Evolutionary conservation across 2,888 invertebrate species (phyloP).

Genomic region (Ophraella communa): DNA sequence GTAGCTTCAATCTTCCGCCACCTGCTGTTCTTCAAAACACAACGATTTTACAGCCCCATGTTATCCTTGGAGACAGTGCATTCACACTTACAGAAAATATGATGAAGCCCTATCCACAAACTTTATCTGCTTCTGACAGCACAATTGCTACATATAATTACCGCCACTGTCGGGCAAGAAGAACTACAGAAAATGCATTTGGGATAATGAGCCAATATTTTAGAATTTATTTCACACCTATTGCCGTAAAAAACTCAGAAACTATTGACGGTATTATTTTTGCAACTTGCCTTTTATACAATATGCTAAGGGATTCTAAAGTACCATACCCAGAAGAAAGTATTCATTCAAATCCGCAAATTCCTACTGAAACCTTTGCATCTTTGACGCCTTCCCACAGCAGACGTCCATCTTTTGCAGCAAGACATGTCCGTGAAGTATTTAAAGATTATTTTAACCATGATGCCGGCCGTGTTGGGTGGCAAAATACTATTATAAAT

Average conservation of each 20-base stretch:
- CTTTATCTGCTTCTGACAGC: background rate
- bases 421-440: background rate
- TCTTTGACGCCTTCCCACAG: background rate
- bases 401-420: background rate
- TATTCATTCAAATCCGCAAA: background rate
- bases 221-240: conserved; percentile 1
- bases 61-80: conserved; percentile 43
- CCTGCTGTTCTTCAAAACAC: conserved; percentile 21
- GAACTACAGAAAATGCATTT: conserved; percentile 4
- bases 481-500: background rate
- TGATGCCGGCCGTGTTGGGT: background rate
- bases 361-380: background rate
- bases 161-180: conserved; percentile 20
- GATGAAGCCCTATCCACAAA: conserved; percentile 28
- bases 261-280: background rate
- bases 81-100: conserved; percentile 41
- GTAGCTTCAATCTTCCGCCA: conserved; percentile 30
- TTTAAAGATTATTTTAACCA: background rate
- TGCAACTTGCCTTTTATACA: background rate
- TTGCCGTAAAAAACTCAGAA: background rate
- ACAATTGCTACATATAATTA: conserved; percentile 15
- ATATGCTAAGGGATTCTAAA: background rate
- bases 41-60: conserved; percentile 35
- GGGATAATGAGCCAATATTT: too few relatives aligned
- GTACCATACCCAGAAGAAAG: background rate